phyloP scores from a whole-genome alignment of 2,888 invertebrate genomes.

The Cremastobaeus sp. region DNA sequence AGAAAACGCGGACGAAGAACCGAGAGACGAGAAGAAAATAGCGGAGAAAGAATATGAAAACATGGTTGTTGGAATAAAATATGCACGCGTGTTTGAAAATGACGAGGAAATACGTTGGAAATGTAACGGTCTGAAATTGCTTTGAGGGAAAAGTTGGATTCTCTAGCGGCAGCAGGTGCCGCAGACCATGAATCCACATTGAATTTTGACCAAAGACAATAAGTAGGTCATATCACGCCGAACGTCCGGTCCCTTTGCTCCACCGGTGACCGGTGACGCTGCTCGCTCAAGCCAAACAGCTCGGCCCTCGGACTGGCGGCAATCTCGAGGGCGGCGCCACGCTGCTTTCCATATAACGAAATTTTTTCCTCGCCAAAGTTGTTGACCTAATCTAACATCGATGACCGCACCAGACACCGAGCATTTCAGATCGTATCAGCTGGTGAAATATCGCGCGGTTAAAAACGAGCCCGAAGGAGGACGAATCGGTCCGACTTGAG shows the following conservation, averaged over 20 bases:
- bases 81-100: slow-evolving; percentile 19
- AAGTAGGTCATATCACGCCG: slow-evolving; percentile 42
- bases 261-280: too few species aligned
- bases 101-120: slow-evolving; percentile 20
- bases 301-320: too few species aligned
- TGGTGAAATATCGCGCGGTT: slow-evolving; percentile 17
- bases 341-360: slow-evolving; percentile 13
- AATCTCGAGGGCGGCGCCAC: background rate
- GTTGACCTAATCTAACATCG: slow-evolving; percentile 27
- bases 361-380: slow-evolving; percentile 16
- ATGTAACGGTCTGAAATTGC: slow-evolving; percentile 38
- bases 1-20: too few species aligned
- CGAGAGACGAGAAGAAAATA: too few species aligned
- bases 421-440: slow-evolving; percentile 13
- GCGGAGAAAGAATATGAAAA: background rate
- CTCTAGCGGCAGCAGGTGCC: slow-evolving; percentile 36
- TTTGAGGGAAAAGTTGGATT: slow-evolving; percentile 17
- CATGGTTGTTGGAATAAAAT: slow-evolving; percentile 22
- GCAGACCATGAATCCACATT: slow-evolving; percentile 41
- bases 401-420: slow-evolving; percentile 14
- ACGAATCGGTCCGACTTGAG: too few species aligned
- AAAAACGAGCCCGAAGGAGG: slow-evolving; percentile 19
- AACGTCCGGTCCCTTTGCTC: too few species aligned
- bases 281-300: too few species aligned
- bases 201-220: slow-evolving; percentile 51